phyloP scores from a whole-genome alignment of 2,113 vertebrate species.

The Seriola quinqueradiata region DNA sequence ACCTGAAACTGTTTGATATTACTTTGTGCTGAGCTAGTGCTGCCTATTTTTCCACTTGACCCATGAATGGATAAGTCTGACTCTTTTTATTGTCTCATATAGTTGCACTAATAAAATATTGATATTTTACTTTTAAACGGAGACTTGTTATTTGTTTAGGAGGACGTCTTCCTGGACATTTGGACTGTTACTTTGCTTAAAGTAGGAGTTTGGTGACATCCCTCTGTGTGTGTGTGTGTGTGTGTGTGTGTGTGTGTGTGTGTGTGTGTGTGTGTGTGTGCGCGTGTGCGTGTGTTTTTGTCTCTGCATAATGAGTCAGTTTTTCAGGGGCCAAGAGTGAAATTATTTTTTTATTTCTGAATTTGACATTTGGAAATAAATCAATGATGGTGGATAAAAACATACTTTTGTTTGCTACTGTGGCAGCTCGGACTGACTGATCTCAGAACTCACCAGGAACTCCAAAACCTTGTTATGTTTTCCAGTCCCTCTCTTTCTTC shows the following conservation, averaged over 20 bases:
- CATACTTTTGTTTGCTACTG: too few species aligned
- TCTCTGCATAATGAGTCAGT: too few species aligned
- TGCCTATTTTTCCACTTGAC: slow-evolving; percentile 24
- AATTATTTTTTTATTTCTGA: too few species aligned
- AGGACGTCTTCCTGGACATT: slow-evolving; percentile 1
- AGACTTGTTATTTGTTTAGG: slow-evolving; percentile 53
- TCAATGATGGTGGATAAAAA: too few species aligned
- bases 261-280: too few species aligned
- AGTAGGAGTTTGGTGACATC: not conserved
- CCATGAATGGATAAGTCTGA: slow-evolving; percentile 15
- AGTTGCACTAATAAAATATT: slow-evolving; percentile 75
- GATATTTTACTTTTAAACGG: slow-evolving; percentile 45
- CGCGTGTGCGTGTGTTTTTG: too few species aligned
- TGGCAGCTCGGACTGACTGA: too few species aligned
- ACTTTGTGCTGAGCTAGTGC: not conserved
- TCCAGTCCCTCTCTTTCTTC: too few species aligned
- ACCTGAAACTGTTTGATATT: not conserved
- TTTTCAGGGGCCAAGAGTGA: too few species aligned
- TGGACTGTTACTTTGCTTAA: not conserved
- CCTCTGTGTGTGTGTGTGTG: not conserved
- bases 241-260: not conserved
- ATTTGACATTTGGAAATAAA: too few species aligned
- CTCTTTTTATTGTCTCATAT: slow-evolving; percentile 53
- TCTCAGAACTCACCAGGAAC: too few species aligned
- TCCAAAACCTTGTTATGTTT: too few species aligned